Evolutionary conservation across 2,113 vertebrate genomes (phyloP), one percentile per base, ranked within the genome.

Genomic region (Ciconia maguari): DNA sequence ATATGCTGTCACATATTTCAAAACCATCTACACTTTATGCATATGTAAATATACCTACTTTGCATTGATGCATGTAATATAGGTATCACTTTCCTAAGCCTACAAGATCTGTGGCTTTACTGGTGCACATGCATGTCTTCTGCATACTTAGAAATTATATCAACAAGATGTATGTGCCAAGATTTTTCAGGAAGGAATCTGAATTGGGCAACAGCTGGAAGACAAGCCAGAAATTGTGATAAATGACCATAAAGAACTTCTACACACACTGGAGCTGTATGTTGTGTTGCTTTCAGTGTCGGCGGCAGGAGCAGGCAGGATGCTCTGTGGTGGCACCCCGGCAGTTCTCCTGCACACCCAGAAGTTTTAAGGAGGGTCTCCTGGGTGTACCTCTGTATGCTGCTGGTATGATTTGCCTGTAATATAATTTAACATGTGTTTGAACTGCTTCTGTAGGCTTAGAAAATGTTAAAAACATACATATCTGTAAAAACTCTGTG

Each of bases 121-220:
- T 52, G 61, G 38, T 65, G 83, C 41, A 34, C n/a, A 34, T 7
- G 51, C 44, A 14, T 25, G 64, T 68, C 76, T 82, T 78, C 83
- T 87, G 81, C 87, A 24, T 61, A 44, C 36, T 69, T 58, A 26
- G 60, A 49, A 94, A 76, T 78, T 71, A 3, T 68, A 93, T 60
- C 83, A 79, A 84, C 52, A 78, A 71, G 54, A 26, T 5, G 16
- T 3, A 51, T 0, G 44, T 34, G 95, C 91, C 93, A 94, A 69
- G 62, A 13, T 17, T 62, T 68, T 87, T 91, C 57, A 92, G 86
- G 80, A 89, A 94, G 89, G 89, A 89, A 78, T 93, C 57, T 79
- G 90, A 78, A 18, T 54, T 0, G 13, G 42, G 78, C 72, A 89
- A 86, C 38, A 64, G 46, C 60, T 89, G 66, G 24, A 77, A 83